Evolutionary conservation across 2,113 vertebrate genomes (phyloP).

Genomic region (Crotalus horridus): DNA sequence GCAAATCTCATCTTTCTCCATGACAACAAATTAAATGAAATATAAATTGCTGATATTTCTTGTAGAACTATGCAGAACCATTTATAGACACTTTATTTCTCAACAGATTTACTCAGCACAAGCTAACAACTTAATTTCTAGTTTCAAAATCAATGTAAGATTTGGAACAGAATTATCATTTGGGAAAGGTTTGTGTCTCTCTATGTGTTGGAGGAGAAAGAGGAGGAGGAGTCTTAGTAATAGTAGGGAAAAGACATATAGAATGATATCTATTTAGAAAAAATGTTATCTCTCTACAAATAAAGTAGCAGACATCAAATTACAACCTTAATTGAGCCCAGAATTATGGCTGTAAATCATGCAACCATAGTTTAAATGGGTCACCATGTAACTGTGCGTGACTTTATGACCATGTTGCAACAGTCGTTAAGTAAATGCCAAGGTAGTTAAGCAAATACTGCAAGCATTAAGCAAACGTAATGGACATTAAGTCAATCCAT

Average conservation of each 20-base stretch:
- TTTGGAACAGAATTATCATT: background rate
- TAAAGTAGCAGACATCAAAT: background rate
- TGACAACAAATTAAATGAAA: slow-evolving; percentile 41
- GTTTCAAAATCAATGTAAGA: background rate
- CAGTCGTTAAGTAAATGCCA: background rate
- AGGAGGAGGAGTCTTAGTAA: background rate
- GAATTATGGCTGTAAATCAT: background rate
- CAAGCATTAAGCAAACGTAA: background rate
- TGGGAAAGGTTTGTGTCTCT: background rate
- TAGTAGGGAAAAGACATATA: background rate
- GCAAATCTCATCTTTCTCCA: slow-evolving; percentile 21
- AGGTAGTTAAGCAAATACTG: background rate
- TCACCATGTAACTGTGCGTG: background rate
- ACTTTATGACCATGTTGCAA: background rate
- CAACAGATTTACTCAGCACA: slow-evolving; percentile 12
- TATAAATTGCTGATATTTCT: slow-evolving; percentile 41
- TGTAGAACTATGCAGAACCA: slow-evolving; percentile 16
- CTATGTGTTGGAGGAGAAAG: background rate
- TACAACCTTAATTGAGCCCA: background rate
- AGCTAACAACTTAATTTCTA: background rate
- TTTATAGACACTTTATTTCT: slow-evolving; percentile 26
- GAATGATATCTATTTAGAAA: background rate
- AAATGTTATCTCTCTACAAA: background rate
- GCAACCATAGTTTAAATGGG: background rate
- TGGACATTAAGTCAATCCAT: background rate